phyloP scores from a whole-genome alignment of 1,140 invertebrate genomes.

The Matsumurasca onukii region DNA sequence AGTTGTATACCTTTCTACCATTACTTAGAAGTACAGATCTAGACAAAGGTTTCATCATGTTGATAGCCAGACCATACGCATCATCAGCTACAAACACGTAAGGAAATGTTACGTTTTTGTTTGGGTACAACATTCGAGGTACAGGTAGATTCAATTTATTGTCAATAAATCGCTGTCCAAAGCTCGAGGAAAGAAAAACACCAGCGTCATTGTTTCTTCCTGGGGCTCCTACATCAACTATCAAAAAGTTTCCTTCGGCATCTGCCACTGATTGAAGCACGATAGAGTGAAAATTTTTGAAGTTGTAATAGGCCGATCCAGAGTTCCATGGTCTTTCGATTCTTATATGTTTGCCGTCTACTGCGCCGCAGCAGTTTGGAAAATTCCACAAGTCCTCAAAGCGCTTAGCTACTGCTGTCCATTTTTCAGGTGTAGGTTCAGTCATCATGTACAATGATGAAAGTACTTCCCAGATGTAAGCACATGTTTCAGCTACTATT shows the following conservation, averaged over 20 bases:
- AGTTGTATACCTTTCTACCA: constrained; percentile 47
- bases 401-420: constrained; percentile 36
- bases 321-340: constrained; percentile 31
- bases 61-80: constrained; percentile 48
- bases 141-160: constrained; percentile 29
- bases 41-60: constrained; percentile 52
- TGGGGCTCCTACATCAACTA: constrained; percentile 49
- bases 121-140: constrained; percentile 16
- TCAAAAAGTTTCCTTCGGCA: constrained; percentile 50
- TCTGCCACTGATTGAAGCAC: constrained; percentile 52
- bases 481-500: constrained; percentile 25
- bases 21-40: constrained; percentile 43
- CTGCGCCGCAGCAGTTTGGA: constrained; percentile 31
- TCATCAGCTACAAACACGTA: constrained; percentile 25
- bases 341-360: constrained; percentile 30
- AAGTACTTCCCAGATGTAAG: constrained; percentile 7
- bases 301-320: constrained; percentile 50
- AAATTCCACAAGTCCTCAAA: constrained; percentile 50
- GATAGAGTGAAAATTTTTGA: constrained; percentile 50
- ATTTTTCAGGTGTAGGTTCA: constrained; percentile 38
- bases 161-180: constrained; percentile 34
- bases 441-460: constrained; percentile 20
- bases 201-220: constrained; percentile 50
- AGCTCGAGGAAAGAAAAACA: constrained; percentile 44
- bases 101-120: constrained; percentile 17